Conservation (phyloP, 2,797 vertebrate genomes). For the Mastacembelus armatus region DNA sequence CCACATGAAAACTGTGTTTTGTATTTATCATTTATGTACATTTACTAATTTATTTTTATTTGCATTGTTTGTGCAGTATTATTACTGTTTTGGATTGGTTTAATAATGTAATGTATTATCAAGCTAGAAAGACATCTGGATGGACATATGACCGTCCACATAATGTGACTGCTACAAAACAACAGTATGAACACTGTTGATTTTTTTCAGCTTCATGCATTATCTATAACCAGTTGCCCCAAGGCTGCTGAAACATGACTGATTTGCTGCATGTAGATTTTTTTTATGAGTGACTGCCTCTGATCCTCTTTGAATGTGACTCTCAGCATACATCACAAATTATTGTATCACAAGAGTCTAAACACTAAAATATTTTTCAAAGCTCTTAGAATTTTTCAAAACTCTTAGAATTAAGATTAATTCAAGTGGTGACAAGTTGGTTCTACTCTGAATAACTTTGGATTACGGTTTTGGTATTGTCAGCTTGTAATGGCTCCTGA, state of each 20-base stretch:
- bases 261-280: not conserved
- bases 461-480: conserved; percentile 55
- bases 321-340: conserved; percentile 2
- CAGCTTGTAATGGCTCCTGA: conserved; percentile 53
- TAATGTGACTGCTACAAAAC: not conserved
- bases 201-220: not conserved
- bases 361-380: conserved; percentile 22
- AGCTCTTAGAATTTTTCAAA: conserved; percentile 12
- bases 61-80: too few relatives aligned
- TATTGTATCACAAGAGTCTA: not conserved
- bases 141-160: not conserved
- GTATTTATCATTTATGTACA: too few relatives aligned
- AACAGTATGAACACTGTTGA: not conserved
- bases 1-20: not conserved
- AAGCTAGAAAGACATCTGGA: not conserved
- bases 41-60: too few relatives aligned
- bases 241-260: not conserved
- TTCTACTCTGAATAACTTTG: conserved; percentile 37
- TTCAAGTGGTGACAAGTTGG: conserved; percentile 33
- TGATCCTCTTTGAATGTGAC: conserved; percentile 8
- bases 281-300: not conserved
- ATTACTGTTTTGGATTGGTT: too few relatives aligned
- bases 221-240: not conserved
- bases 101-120: too few relatives aligned
- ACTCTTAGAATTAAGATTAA: conserved; percentile 15